Evolutionary conservation across 2,888 invertebrate genomes (phyloP), one percentile per base, ranked within the genome.

Genomic region (Phengaris arion): DNA sequence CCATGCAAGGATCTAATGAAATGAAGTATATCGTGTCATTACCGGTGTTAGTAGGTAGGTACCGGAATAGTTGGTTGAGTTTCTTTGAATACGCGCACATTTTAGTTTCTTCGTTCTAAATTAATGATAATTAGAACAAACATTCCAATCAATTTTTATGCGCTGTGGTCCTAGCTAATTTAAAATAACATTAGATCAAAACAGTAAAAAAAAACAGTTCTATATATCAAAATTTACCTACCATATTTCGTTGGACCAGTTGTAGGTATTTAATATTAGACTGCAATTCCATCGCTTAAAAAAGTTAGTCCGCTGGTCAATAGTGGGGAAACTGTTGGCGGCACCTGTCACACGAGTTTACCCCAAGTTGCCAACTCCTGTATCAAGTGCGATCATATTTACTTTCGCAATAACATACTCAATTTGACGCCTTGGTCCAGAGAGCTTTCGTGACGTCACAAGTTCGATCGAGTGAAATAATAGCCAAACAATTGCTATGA

Each of bases 261-360:
- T 35, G 4, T 35, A 35, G 35, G 35, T 35, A 35, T 35, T 4
- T 35, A 12, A 6, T 35, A 35, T 35, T 13, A 35, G 64, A 64
- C 35, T 64, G 12, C 35, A 35, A 35, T 64, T 64, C 64, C 35
- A 72, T 72, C 72, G 52, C 72, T 72, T 72, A 12, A 52, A 54
- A 52, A 72, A 72, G 69, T 69, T 69, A 69, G 46, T 48, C 69
- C 9, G n/a, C n/a, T 48, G 69, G 69, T 69, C 69, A 69, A 69
- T 69, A 48, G 69, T 48, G 48, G 69, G 79, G 81, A 82, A 83
- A 85, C 83, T 82, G 84, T 48, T 82, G 84, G 72, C 72, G 72
- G 72, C 72, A 81, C 82, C 87, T 89, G 89, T 89, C 90, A 86
- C 79, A 85, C 84, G 83, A 86, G 86, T 87, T 90, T 89, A 84